Evolutionary conservation across 2,888 invertebrate genomes (phyloP).

Genomic region (Philereme transversata): DNA sequence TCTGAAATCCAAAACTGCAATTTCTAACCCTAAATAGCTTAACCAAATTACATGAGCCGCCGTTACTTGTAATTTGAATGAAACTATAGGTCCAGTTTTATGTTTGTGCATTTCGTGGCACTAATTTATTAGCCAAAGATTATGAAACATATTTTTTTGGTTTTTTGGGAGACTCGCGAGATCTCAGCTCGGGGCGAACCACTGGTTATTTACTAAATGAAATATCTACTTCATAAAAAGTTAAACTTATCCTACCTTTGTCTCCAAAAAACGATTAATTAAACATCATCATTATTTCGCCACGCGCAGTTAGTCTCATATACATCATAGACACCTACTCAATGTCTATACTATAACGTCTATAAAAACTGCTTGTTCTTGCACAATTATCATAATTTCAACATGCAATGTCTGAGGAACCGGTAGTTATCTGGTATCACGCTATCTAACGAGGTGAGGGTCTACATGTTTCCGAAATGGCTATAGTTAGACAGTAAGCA

Average conservation of each 20-base stretch:
- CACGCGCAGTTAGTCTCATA: conserved; percentile 29
- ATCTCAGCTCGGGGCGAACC: too few species aligned
- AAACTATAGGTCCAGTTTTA: too few species aligned
- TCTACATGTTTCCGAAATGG: conserved; percentile 54
- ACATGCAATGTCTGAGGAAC: conserved; percentile 50
- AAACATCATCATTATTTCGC: conserved; percentile 9
- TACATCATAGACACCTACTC: conserved; percentile 17
- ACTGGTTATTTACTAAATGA: too few species aligned
- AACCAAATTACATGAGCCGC: too few species aligned
- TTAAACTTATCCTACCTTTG: background rate
- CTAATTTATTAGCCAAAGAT: too few species aligned
- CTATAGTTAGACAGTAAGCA: conserved; percentile 41
- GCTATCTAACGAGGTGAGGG: conserved; percentile 69
- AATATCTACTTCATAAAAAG: too few species aligned
- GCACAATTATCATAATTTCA: conserved; percentile 51
- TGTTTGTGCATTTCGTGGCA: too few species aligned
- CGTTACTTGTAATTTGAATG: too few species aligned
- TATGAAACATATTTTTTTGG: too few species aligned
- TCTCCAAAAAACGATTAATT: background rate
- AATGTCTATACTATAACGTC: conserved; percentile 9
- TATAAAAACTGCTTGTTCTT: conserved; percentile 29
- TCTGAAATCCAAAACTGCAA: too few species aligned
- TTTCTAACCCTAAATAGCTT: too few species aligned
- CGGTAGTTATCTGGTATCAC: conserved; percentile 23
- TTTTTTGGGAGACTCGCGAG: too few species aligned